Conservation (phyloP, 2,888 invertebrate genomes). For the Drosophila pegasa region DNA sequence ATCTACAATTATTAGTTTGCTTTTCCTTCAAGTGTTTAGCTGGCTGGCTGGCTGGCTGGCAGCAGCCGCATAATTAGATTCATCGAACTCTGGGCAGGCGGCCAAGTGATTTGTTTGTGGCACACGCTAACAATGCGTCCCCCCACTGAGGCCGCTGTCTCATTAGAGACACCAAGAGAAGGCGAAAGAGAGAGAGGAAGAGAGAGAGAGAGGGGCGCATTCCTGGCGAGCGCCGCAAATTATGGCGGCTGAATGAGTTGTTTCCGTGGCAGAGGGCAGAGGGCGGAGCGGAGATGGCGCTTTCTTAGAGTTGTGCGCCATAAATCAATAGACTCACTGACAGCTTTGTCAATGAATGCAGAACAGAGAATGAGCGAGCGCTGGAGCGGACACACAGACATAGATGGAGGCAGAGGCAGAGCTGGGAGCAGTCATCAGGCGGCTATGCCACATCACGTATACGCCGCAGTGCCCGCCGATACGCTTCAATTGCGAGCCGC, state of each 20-base stretch:
- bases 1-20: constrained; percentile 2
- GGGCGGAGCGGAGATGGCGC: not conserved
- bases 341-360: constrained; percentile 79
- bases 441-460: constrained; percentile 55
- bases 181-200: not conserved
- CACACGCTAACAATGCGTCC: constrained; percentile 39
- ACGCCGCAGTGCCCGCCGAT: constrained; percentile 50
- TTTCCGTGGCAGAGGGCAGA: constrained; percentile 11
- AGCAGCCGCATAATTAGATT: constrained; percentile 48
- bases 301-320: constrained; percentile 36
- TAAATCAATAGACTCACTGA: constrained; percentile 74
- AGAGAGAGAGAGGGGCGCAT: constrained; percentile 2
- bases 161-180: constrained; percentile 41
- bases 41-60: not conserved
- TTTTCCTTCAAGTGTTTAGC: not conserved
- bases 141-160: constrained; percentile 28
- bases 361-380: constrained; percentile 49
- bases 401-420: not conserved
- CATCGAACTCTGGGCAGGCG: constrained; percentile 49
- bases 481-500: constrained; percentile 54
- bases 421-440: constrained; percentile 8
- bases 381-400: constrained; percentile 4
- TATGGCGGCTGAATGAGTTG: constrained; percentile 64
- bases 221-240: constrained; percentile 56
- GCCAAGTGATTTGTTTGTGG: constrained; percentile 62